Evolutionary conservation across 2,113 vertebrate species (phyloP).

Genomic region (Atractosteus spatula): DNA sequence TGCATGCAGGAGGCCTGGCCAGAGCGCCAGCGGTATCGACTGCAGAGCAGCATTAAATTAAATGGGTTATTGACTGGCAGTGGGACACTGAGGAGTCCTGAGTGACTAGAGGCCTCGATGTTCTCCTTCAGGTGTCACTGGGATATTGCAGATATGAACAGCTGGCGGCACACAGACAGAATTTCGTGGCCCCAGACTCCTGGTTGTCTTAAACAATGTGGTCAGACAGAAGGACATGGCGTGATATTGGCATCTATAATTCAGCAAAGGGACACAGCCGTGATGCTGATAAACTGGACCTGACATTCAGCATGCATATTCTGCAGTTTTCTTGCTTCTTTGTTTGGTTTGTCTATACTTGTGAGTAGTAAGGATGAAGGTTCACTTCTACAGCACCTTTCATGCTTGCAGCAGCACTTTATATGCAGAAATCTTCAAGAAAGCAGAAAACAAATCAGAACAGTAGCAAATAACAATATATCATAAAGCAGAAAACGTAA

Average conservation of each 20-base stretch:
- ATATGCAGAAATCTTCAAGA: no score
- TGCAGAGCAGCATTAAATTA: constrained; percentile 57
- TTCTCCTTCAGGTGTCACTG: constrained; percentile 67
- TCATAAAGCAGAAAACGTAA: no score
- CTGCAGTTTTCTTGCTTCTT: no score
- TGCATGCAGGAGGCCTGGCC: constrained; percentile 50
- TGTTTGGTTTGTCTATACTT: no score
- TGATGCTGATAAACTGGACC: not conserved
- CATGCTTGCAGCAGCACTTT: no score
- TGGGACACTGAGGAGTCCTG: constrained; percentile 44
- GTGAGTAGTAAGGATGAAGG: no score
- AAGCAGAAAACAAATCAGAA: no score
- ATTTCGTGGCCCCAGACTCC: no score
- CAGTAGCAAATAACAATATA: no score
- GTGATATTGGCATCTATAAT: not conserved
- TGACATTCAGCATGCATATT: no score
- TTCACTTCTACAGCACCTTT: no score
- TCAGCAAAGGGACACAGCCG: not conserved
- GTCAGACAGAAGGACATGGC: not conserved
- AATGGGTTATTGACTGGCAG: constrained; percentile 72
- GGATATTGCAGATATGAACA: not conserved
- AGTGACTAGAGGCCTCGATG: constrained; percentile 7
- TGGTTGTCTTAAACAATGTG: not conserved
- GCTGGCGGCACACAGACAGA: not conserved
- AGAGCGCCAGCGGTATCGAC: constrained; percentile 58